Evolutionary conservation across 2,113 vertebrate genomes (phyloP).

Genomic region (Drymodes brunneopygia): DNA sequence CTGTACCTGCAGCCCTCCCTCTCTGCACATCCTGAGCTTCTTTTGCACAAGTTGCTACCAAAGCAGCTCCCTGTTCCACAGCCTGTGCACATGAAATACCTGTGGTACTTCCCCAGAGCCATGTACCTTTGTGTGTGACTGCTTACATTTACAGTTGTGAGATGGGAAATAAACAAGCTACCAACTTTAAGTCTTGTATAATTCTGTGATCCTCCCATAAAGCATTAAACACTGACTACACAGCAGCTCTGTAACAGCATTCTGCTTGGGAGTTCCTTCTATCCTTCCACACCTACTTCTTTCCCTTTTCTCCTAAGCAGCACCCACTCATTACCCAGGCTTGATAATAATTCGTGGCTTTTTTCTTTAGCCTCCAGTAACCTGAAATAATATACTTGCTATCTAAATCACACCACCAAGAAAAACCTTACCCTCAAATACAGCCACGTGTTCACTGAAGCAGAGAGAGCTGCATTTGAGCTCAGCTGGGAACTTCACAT

Average conservation of each 20-base stretch:
- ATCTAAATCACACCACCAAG: neutral
- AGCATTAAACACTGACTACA: neutral
- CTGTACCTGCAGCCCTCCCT: neutral
- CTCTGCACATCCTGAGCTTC: neutral
- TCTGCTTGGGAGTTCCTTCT: neutral
- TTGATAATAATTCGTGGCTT: neutral
- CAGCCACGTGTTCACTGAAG: neutral
- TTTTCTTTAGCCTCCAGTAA: neutral
- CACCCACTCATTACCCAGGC: neutral
- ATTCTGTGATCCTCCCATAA: neutral
- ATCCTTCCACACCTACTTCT: neutral
- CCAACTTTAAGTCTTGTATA: neutral
- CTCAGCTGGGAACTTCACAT: neutral
- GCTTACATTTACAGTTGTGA: neutral
- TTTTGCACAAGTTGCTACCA: slow-evolving; percentile 21
- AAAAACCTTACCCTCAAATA: neutral
- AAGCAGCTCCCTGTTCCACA: slow-evolving; percentile 3
- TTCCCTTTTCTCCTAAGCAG: neutral
- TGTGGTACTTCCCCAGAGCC: neutral
- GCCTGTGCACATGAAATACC: neutral
- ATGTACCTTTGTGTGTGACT: neutral
- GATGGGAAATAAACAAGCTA: slow-evolving; percentile 45
- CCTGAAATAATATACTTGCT: neutral
- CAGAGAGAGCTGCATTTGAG: neutral
- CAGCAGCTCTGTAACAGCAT: neutral